Evolutionary conservation across 2,797 vertebrate species (phyloP).

Genomic region (Sparidentex hasta): DNA sequence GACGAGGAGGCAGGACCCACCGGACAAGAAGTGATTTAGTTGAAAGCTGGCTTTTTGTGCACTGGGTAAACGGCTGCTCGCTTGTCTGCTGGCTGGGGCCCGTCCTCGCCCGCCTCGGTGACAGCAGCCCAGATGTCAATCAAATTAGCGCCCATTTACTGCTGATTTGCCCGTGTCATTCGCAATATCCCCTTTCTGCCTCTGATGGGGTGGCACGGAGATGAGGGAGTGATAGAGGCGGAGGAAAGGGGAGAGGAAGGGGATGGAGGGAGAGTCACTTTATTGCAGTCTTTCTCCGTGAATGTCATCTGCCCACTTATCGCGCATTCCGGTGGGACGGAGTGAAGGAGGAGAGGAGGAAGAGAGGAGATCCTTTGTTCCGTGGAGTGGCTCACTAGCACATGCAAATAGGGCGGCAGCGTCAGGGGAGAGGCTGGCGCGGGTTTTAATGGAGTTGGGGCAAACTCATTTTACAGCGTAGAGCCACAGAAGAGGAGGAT

Average conservation of each 20-base stretch:
- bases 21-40: slow-evolving; percentile 98
- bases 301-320: slow-evolving; percentile 99
- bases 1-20: slow-evolving; percentile 87
- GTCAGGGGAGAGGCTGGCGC: slow-evolving; percentile 93
- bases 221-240: slow-evolving; percentile 51
- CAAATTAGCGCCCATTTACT: slow-evolving; percentile 99
- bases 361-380: slow-evolving; percentile 93
- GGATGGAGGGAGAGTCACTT: slow-evolving; percentile 74
- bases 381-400: slow-evolving; percentile 94
- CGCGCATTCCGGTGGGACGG: slow-evolving; percentile 83
- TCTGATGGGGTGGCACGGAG: slow-evolving; percentile 76
- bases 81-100: slow-evolving; percentile 66
- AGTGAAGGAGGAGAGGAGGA: slow-evolving; percentile 77
- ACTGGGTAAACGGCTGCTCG: slow-evolving; percentile 85
- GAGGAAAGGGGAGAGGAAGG: slow-evolving; percentile 39
- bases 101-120: slow-evolving; percentile 86
- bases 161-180: slow-evolving; percentile 99
- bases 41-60: slow-evolving; percentile 95
- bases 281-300: slow-evolving; percentile 88
- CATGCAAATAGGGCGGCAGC: slow-evolving; percentile 95
- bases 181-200: slow-evolving; percentile 93
- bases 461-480: slow-evolving; percentile 98
- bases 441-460: slow-evolving; percentile 99
- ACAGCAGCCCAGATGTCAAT: slow-evolving; percentile 99
- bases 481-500: slow-evolving; percentile 95